Conservation (phyloP, 2,888 invertebrate species). For the Dynastes grantii region DNA sequence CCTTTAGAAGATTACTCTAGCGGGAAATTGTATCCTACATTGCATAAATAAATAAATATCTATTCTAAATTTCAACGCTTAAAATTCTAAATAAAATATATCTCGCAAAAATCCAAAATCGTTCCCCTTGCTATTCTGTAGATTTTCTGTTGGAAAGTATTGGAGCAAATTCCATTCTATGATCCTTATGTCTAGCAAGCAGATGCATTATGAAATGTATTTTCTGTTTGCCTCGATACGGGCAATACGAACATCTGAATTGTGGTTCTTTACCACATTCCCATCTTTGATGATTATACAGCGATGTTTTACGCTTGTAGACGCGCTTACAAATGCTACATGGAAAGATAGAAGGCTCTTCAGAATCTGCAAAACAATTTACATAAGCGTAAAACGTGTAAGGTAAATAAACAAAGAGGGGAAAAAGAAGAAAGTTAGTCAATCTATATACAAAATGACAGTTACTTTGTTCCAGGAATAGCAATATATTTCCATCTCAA, state of each 20-base stretch:
- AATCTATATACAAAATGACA: conserved; percentile 36
- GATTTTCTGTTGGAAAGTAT: conserved; percentile 52
- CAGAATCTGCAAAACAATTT: conserved; percentile 49
- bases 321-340: conserved; percentile 55
- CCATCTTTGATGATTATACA: conserved; percentile 56
- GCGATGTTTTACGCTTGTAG: conserved; percentile 59
- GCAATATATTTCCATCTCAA: conserved; percentile 23
- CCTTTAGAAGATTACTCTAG: too few relatives aligned
- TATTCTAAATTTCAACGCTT: too few relatives aligned
- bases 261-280: conserved; percentile 58
- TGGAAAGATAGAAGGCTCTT: conserved; percentile 46
- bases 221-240: conserved; percentile 67
- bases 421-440: conserved; percentile 36
- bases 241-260: conserved; percentile 64
- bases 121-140: conserved; percentile 3
- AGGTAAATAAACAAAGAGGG: neutral
- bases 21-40: neutral
- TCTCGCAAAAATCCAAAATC: neutral
- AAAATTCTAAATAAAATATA: neutral
- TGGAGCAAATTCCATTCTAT: conserved; percentile 62
- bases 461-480: conserved; percentile 24
- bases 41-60: neutral
- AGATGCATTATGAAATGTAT: conserved; percentile 68
- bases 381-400: conserved; percentile 32
- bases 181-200: conserved; percentile 67